Evolutionary conservation across 1,140 invertebrate genomes (phyloP).

Genomic region (Drosophila trapezifrons): DNA sequence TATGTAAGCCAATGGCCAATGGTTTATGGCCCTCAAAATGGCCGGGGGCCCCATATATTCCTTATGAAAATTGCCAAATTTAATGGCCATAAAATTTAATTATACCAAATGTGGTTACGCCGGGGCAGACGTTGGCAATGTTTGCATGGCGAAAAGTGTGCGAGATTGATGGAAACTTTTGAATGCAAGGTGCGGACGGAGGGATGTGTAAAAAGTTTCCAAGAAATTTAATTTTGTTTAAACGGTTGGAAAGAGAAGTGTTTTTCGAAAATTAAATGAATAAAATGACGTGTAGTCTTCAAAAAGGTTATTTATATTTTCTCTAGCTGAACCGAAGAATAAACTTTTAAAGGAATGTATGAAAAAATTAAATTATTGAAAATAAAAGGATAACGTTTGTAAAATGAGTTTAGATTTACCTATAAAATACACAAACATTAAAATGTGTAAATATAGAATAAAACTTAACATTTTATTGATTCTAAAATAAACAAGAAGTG

Average conservation of each 20-base stretch:
- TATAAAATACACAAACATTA: too few relatives aligned
- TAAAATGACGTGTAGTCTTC: not conserved
- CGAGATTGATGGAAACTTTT: slow-evolving; percentile 33
- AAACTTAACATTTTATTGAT: slow-evolving; percentile 8
- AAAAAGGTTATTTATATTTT: not conserved
- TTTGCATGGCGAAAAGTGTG: slow-evolving; percentile 23
- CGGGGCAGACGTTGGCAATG: not conserved
- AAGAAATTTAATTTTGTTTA: slow-evolving; percentile 5
- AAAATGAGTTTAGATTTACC: too few relatives aligned
- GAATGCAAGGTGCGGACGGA: not conserved
- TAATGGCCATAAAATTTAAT: slow-evolving; percentile 79
- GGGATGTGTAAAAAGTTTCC: not conserved
- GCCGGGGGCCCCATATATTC: slow-evolving; percentile 58
- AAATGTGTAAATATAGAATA: too few relatives aligned
- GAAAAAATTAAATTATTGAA: not conserved
- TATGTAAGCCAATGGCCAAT: slow-evolving; percentile 55
- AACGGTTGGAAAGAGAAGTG: not conserved
- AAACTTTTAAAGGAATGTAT: not conserved
- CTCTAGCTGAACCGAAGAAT: not conserved
- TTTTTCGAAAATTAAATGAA: not conserved
- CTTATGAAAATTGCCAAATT: slow-evolving; percentile 71
- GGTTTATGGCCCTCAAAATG: slow-evolving; percentile 61
- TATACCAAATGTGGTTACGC: slow-evolving; percentile 63
- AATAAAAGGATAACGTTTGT: not conserved
- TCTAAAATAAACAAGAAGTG: slow-evolving; percentile 15